Percentiles rank a stretch among this genome's conserved stretches.
These are phyloP conservation scores for Leptinotarsa lineolata DNA, from an alignment of 1,140 invertebrate genomes.

Conservation along the genomic window DNA sequence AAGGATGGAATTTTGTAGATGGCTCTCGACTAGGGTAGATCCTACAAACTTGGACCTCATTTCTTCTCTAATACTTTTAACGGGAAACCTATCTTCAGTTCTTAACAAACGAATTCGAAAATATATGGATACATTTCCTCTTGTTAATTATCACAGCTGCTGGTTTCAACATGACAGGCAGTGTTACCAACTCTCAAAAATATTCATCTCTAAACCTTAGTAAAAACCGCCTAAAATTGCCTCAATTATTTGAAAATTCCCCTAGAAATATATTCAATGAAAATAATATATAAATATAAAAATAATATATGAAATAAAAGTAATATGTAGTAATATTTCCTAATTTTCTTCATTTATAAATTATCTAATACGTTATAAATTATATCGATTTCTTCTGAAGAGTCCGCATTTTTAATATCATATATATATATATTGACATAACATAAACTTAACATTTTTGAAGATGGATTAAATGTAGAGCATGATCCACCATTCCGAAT, in stretches of 20 bases:
- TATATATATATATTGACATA: slow-evolving; percentile 30
- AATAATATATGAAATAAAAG: background rate
- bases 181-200: slow-evolving; percentile 21
- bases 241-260: slow-evolving; percentile 2
- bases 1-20: too few relatives aligned
- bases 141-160: too few relatives aligned
- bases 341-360: slow-evolving; percentile 13
- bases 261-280: slow-evolving; percentile 13
- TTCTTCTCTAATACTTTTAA: too few relatives aligned
- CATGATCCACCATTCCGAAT: slow-evolving; percentile 40
- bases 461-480: slow-evolving; percentile 20
- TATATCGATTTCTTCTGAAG: slow-evolving; percentile 11
- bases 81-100: too few relatives aligned
- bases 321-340: slow-evolving; percentile 19
- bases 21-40: too few relatives aligned
- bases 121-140: too few relatives aligned
- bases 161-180: too few relatives aligned
- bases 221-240: slow-evolving; percentile 14
- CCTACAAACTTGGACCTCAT: too few relatives aligned
- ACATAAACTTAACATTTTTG: slow-evolving; percentile 24
- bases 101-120: too few relatives aligned
- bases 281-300: slow-evolving; percentile 4
- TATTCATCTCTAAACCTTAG: slow-evolving; percentile 11
- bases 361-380: slow-evolving; percentile 24
- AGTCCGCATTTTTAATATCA: slow-evolving; percentile 31